Base-by-base conservation (phyloP, 2,113 vertebrate genomes). In the Myiagra hebetior region DNA sequence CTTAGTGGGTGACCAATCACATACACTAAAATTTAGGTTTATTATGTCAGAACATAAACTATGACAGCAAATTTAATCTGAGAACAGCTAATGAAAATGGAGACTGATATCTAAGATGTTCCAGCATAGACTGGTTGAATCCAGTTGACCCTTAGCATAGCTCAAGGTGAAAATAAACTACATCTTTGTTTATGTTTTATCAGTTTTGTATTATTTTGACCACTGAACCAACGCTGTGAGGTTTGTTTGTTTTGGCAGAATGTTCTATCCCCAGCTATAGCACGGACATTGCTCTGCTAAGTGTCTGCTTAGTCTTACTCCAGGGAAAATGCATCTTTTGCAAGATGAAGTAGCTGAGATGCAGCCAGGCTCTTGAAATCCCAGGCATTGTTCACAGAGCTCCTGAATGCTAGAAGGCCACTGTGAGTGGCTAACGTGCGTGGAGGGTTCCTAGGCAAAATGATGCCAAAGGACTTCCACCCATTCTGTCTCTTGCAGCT, bases 401-500 rank as follows among this genome's bases (percentile, higher is more conserved):
- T 91, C 26, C 30, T 68, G 59, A 86, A 49, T 33, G 28, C 53
- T 39, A 16, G 19, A 84, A 73, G 31, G 13, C 31, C 63, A 24
- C 2, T 1, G 1, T 7, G 7, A 52, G 28, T 72, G 75, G 84
- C 44, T 73, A 9, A 20, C 27, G 50, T 30, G 13, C 15, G 23
- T 17, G 41, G 10, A 11, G 46, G 18, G 44, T 39, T 87, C 33
- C 27, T 2, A 41, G 47, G n/a, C 31, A 68, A 86, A 84, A 28
- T 44, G 26, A 44, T 68, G 31, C 68, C 52, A 2, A 59, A 63
- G 14, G n/a, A 28, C 64, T 84, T 59, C 30, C 59, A 8, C 23
- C 42, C 6, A 0, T 57, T 28, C 6, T 56, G 41, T 92, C 62
- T 91, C 69, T 93, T 89, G 11, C 95, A 99, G 99, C 98, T 99